phyloP scores from a whole-genome alignment of 2,888 invertebrate genomes.

The Trachelus troglodyta region DNA sequence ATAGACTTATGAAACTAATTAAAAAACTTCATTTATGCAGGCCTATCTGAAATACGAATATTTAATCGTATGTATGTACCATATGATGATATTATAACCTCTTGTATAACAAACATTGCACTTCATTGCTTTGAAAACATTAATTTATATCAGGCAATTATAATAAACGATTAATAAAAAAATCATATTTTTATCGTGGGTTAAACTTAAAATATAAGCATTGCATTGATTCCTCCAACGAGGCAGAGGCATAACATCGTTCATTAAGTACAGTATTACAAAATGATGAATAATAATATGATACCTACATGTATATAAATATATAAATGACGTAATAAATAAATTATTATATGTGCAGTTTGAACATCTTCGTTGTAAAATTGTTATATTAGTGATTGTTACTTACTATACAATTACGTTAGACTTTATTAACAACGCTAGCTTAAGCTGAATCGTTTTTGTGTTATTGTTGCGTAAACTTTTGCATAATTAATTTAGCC shows the following conservation, averaged over 20 bases:
- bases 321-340: conserved; percentile 1
- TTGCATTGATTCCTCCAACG: neutral
- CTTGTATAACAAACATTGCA: neutral
- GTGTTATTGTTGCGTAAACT: neutral
- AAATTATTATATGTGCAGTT: neutral
- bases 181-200: neutral
- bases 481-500: neutral
- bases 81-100: neutral
- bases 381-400: neutral
- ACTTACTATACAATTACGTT: neutral
- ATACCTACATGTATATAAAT: neutral
- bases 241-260: neutral
- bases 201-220: neutral
- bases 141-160: neutral
- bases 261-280: neutral
- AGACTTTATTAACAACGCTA: neutral
- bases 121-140: neutral
- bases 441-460: neutral
- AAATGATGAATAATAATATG: neutral
- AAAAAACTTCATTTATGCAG: neutral
- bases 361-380: neutral
- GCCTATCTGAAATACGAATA: neutral
- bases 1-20: neutral
- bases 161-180: neutral
- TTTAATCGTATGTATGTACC: neutral